A percentile compares a stretch with the other conserved stretches of the same genome.
These are phyloP conservation scores for Mastacembelus armatus DNA, from an alignment of 2,797 vertebrate genomes.

Conservation along the genomic window DNA sequence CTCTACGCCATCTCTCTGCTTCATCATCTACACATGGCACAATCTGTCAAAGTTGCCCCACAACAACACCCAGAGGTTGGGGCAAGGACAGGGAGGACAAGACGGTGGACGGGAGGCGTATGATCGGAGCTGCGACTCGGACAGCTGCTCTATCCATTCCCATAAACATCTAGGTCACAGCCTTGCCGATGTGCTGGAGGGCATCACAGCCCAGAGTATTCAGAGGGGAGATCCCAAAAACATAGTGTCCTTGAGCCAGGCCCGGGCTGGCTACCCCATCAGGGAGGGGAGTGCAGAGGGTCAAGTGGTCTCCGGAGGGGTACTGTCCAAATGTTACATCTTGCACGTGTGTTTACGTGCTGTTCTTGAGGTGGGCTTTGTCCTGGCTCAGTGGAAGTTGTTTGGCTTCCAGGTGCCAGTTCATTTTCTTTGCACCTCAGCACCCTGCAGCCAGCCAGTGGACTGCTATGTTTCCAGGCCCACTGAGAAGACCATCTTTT, in stretches of 20 bases:
- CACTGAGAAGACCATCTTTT: constrained; percentile 95
- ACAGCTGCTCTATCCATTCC: constrained; percentile 84
- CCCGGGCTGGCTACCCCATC: constrained; percentile 29
- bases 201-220: constrained; percentile 56
- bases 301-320: constrained; percentile 53
- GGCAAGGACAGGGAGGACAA: constrained; percentile 14
- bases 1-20: constrained; percentile 93
- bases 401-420: constrained; percentile 93
- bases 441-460: constrained; percentile 91
- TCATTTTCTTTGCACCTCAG: constrained; percentile 86
- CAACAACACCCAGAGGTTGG: constrained; percentile 47
- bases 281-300: constrained; percentile 50
- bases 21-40: constrained; percentile 95
- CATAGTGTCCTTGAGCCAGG: constrained; percentile 29
- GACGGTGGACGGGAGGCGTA: constrained; percentile 60
- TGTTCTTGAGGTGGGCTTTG: constrained; percentile 90
- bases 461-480: constrained; percentile 96
- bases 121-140: constrained; percentile 85
- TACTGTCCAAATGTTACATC: constrained; percentile 91
- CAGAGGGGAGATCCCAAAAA: constrained; percentile 41
- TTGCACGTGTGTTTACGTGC: constrained; percentile 91
- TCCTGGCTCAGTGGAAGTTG: constrained; percentile 92
- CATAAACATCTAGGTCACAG: constrained; percentile 83
- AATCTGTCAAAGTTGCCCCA: constrained; percentile 88
- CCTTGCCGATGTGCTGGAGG: constrained; percentile 77